Conservation (phyloP, 2,113 vertebrate species). For the Melanocharis versteri region DNA sequence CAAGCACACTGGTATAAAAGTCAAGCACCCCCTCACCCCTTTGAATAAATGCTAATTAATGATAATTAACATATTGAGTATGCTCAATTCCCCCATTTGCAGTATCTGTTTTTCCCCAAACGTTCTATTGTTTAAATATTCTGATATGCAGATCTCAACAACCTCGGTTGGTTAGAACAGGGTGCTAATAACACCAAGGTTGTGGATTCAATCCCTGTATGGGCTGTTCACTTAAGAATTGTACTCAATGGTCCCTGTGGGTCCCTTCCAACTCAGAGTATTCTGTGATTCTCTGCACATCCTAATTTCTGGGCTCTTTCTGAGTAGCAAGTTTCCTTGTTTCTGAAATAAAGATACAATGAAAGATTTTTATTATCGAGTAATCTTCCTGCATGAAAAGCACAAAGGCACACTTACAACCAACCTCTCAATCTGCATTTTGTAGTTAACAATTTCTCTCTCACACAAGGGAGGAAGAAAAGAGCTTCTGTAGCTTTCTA, state of each 20-base stretch:
- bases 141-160: not conserved
- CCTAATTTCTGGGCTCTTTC: not conserved
- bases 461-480: not conserved
- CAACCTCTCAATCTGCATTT: not conserved
- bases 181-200: not conserved
- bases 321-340: not conserved
- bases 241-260: not conserved
- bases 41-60: not conserved
- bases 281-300: not conserved
- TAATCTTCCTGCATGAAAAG: not conserved
- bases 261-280: not conserved
- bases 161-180: not conserved
- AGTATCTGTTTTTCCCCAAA: not conserved
- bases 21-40: fast-evolving
- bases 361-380: not conserved
- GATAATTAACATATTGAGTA: not conserved
- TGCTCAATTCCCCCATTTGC: not conserved
- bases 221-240: not conserved
- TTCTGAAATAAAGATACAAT: not conserved
- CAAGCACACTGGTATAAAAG: not conserved
- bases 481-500: not conserved
- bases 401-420: not conserved
- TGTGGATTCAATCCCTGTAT: not conserved
- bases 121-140: not conserved
- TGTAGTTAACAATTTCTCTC: not conserved